These are phyloP conservation scores for Enteromius viviparus DNA, from an alignment of 2,797 vertebrate genomes.

Conservation along the genomic window DNA sequence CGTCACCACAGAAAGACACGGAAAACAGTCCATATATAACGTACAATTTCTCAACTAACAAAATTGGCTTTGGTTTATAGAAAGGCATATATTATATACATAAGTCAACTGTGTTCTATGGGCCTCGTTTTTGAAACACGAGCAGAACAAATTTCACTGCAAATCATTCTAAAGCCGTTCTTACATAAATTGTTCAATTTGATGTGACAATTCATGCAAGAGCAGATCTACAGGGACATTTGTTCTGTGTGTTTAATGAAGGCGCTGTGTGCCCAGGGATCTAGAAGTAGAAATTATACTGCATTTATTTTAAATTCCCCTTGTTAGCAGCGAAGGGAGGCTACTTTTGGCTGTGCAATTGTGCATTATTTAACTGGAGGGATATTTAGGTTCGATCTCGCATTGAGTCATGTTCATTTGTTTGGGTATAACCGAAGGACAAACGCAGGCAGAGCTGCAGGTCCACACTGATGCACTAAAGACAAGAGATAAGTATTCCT, in stretches of 20 bases:
- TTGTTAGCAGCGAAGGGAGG: conserved; percentile 10
- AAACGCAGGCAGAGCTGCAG: neutral
- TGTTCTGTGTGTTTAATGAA: conserved; percentile 16
- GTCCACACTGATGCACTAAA: neutral
- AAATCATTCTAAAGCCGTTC: neutral
- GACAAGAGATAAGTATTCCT: neutral
- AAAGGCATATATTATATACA: conserved; percentile 53
- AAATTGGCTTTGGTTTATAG: conserved; percentile 54
- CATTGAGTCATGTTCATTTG: conserved; percentile 10
- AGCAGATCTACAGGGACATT: conserved; percentile 9
- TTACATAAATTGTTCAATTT: conserved; percentile 7
- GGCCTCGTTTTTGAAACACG: neutral
- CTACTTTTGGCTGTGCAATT: conserved; percentile 44
- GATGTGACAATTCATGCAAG: conserved; percentile 18
- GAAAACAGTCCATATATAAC: conserved; percentile 43
- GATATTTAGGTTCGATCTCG: conserved; percentile 16
- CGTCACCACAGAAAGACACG: conserved; percentile 30
- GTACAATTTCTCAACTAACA: conserved; percentile 36
- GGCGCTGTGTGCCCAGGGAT: neutral
- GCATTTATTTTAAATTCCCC: conserved; percentile 17
- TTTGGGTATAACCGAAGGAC: neutral
- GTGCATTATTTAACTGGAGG: conserved; percentile 27
- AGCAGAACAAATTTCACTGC: neutral
- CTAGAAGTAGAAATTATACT: conserved; percentile 20
- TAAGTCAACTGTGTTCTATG: neutral